Percentiles rank a stretch among this genome's conserved stretches.
Evolutionary conservation across 2,113 vertebrate genomes (phyloP).

Genomic region (Anolis carolinensis): DNA sequence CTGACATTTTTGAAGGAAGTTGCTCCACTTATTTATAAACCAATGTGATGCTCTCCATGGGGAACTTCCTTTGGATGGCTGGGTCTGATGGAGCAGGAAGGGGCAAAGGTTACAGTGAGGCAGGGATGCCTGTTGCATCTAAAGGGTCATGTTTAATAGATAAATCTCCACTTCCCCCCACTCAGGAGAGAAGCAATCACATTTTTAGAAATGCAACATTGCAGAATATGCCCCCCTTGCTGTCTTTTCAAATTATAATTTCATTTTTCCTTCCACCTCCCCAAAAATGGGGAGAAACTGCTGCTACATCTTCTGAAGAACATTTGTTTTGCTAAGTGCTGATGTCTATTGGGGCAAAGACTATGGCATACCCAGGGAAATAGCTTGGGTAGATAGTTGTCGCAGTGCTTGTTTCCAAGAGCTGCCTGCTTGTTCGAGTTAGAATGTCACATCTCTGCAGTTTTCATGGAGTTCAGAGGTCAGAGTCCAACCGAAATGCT

Average conservation of each 20-base stretch:
- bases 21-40: not conserved
- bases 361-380: not conserved
- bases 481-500: not conserved
- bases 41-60: not conserved
- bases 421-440: not conserved
- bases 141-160: too few species aligned
- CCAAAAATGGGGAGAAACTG: not conserved
- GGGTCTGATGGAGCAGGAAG: not conserved
- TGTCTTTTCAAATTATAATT: constrained; percentile 17
- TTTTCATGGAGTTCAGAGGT: constrained; percentile 32
- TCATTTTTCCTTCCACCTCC: too few species aligned
- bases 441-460: constrained; percentile 40
- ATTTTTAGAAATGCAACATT: not conserved
- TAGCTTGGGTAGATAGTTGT: constrained; percentile 12
- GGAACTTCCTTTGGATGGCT: not conserved
- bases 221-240: not conserved
- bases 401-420: constrained; percentile 30
- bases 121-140: not conserved
- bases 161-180: not conserved
- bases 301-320: not conserved
- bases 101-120: too few species aligned
- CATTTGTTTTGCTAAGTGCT: constrained; percentile 27
- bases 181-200: not conserved
- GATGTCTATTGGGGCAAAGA: not conserved
- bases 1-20: not conserved